Evolutionary conservation across 2,888 invertebrate species (phyloP), one percentile per base, ranked within the genome.

Genomic region (Molanna angustata): DNA sequence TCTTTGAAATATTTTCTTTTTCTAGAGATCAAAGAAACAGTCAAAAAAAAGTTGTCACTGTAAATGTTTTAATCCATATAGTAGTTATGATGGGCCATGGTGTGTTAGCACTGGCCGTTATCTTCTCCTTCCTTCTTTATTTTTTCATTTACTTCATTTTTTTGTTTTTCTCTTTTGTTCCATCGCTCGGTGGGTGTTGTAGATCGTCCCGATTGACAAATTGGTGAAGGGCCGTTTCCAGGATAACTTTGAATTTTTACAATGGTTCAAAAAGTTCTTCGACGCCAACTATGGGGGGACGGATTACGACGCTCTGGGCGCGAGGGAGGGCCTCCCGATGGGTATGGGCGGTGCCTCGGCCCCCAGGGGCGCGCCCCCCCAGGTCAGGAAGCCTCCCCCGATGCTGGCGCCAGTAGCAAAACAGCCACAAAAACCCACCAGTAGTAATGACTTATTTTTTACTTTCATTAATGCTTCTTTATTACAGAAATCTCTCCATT

Each of bases 251-350:
- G 97, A 98, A 77, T 97, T 97, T 80, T 88, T 98, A 66, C 97
- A 98, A 81, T 98, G 97, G 97, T 98, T 98, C 84, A 97, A 98
- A 84, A 95, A 96, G 76, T 97, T 98, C 80, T 98, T 96, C 79
- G 97, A 98, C 78, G 96, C 96, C 66, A 99, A 99, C 83, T 96
- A 94, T 80, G 88, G 90, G 73, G 95, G 94, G 69, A 81, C 85
- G 67, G 93, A 94, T 61, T 98, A 98, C 75, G 93, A 96, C 76
- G 89, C 98, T 53, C 74, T 91, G 67, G 84, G 82, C 61, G 88
- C 89, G 67, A 83, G 97, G 64, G 90, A 88, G 66, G 92, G 93
- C 64, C 88, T 90, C 68, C 80, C 83, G 49, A 86, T 94, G 85
- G 93, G 92, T 63, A 83, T 83, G 67, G 89, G 88, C 63, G 84